Percentiles rank a stretch among this genome's conserved stretches.
These are phyloP conservation scores for Illadopsis cleaveri DNA, from an alignment of 2,113 vertebrate species.

Conservation along the genomic window DNA sequence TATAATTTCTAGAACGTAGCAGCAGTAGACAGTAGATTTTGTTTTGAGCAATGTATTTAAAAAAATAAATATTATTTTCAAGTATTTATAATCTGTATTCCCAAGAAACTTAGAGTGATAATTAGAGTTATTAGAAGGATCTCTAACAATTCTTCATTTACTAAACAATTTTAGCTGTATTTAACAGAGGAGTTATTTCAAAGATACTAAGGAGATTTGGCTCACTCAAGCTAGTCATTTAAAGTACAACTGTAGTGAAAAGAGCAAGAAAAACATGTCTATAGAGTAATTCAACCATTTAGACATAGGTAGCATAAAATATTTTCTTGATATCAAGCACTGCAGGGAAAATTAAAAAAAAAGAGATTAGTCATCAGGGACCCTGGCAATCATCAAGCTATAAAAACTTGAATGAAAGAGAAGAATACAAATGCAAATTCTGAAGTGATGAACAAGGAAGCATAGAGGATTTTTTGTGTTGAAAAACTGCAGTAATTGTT, in stretches of 20 bases:
- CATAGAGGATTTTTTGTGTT: slow-evolving; percentile 13
- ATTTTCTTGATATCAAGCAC: neutral
- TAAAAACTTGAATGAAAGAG: slow-evolving; percentile 26
- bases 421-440: slow-evolving; percentile 33
- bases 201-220: neutral
- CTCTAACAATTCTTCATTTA: neutral
- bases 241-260: neutral
- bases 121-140: neutral
- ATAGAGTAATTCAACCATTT: neutral
- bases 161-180: neutral
- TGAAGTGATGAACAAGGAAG: neutral
- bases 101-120: neutral
- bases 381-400: neutral
- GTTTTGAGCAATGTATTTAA: neutral
- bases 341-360: neutral
- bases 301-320: neutral
- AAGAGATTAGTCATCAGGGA: neutral
- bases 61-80: neutral
- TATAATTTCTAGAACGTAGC: neutral
- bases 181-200: neutral
- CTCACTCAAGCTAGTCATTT: neutral
- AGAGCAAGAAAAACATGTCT: neutral
- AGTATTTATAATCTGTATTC: neutral
- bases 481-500: slow-evolving; percentile 38
- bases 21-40: neutral